Evolutionary conservation across 2,888 invertebrate species (phyloP).

Genomic region (Drosophila multiciliata): DNA sequence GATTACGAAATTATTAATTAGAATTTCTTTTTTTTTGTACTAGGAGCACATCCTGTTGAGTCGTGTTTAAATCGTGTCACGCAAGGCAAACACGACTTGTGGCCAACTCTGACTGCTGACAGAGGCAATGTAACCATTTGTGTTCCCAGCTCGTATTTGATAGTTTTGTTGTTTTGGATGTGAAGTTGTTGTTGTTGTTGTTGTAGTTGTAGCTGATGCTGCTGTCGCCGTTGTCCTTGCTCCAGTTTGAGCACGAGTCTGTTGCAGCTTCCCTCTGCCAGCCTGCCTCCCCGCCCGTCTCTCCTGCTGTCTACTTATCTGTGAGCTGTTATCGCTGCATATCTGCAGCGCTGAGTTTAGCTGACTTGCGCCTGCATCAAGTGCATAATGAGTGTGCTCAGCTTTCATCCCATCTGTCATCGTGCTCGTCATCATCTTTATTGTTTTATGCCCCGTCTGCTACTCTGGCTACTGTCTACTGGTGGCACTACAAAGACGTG

Average conservation of each 20-base stretch:
- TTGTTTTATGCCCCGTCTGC: not conserved
- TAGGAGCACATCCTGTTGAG: not conserved
- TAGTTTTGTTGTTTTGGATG: slow-evolving; percentile 49
- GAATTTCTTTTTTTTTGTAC: not conserved
- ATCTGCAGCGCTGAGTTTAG: slow-evolving; percentile 40
- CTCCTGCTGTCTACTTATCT: slow-evolving; percentile 54
- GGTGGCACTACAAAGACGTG: slow-evolving; percentile 31
- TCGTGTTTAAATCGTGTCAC: not conserved
- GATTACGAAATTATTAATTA: not conserved
- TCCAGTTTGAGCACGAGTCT: slow-evolving; percentile 60
- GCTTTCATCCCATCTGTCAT: slow-evolving; percentile 40
- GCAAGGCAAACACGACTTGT: not conserved
- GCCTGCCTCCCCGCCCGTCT: not conserved
- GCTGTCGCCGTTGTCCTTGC: slow-evolving; percentile 66
- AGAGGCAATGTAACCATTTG: slow-evolving; percentile 35
- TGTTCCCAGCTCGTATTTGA: slow-evolving; percentile 28
- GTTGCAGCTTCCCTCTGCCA: slow-evolving; percentile 22
- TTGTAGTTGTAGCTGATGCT: not conserved
- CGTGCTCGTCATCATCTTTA: slow-evolving; percentile 15
- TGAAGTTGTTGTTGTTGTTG: slow-evolving; percentile 72
- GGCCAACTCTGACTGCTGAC: slow-evolving; percentile 3
- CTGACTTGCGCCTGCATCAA: slow-evolving; percentile 45
- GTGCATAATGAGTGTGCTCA: slow-evolving; percentile 64
- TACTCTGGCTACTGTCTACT: too few relatives aligned
- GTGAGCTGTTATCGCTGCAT: slow-evolving; percentile 64